phyloP scores from a whole-genome alignment of 2,797 vertebrate species.

The Xerus rutilus region DNA sequence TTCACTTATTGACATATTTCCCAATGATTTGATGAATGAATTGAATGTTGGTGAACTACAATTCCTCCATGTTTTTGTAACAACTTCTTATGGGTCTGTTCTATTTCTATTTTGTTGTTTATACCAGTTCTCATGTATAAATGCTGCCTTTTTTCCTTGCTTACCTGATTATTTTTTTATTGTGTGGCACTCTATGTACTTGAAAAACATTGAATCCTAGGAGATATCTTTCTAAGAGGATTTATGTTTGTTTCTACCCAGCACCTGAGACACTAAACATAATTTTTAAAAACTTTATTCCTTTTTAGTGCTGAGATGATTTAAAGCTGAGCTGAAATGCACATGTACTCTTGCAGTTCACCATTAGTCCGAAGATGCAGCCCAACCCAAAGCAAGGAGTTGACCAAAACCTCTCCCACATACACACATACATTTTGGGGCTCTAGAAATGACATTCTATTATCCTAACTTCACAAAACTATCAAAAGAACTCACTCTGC shows the following conservation, averaged over 20 bases:
- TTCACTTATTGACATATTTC: not conserved
- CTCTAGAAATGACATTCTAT: not conserved
- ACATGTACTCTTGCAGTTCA: not conserved
- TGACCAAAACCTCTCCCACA: not conserved
- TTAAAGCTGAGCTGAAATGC: conserved; percentile 31
- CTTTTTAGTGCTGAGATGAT: conserved; percentile 49
- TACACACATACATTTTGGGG: not conserved
- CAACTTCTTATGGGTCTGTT: not conserved
- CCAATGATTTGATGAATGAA: conserved; percentile 28
- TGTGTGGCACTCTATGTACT: not conserved
- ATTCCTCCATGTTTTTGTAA: not conserved
- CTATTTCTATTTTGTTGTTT: conserved; percentile 35
- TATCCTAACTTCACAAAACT: not conserved
- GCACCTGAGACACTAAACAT: not conserved
- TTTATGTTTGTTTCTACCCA: conserved; percentile 3
- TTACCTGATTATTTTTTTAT: conserved; percentile 48
- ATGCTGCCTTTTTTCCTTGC: conserved; percentile 15
- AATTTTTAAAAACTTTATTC: not conserved
- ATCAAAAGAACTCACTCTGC: not conserved
- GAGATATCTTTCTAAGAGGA: conserved; percentile 9
- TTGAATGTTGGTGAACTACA: conserved; percentile 9
- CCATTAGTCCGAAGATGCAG: not conserved
- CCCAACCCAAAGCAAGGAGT: not conserved
- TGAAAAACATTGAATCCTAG: conserved; percentile 21
- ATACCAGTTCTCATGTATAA: not conserved